Evolutionary conservation across 2,888 invertebrate species (phyloP).

Genomic region (Trachelus stipa): DNA sequence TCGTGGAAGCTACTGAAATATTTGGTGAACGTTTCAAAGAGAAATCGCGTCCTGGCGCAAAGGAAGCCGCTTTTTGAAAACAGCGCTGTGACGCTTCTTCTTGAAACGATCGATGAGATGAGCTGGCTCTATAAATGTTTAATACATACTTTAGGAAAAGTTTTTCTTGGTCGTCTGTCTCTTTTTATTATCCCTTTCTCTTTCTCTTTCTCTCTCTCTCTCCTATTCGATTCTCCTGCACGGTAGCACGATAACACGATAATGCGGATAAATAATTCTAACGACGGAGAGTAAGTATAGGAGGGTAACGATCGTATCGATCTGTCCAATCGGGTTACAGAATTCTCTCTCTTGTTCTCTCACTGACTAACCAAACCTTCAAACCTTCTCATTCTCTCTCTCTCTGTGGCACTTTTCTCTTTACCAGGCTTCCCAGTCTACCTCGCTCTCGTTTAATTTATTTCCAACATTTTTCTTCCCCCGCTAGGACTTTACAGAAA

Average conservation of each 20-base stretch:
- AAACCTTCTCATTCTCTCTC: constrained; percentile 5
- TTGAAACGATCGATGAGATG: background rate
- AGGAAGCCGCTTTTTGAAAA: background rate
- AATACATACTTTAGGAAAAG: background rate
- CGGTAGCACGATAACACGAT: background rate
- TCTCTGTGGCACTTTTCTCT: background rate
- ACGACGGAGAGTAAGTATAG: background rate
- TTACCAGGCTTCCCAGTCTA: background rate
- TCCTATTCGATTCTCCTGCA: constrained; percentile 1
- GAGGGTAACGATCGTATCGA: background rate
- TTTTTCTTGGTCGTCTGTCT: background rate
- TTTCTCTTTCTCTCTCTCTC: constrained; percentile 8
- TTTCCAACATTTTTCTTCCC: background rate
- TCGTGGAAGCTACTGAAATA: background rate
- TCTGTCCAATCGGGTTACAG: background rate
- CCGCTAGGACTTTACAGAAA: background rate
- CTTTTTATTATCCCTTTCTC: background rate
- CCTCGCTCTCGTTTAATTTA: background rate
- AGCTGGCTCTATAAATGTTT: background rate
- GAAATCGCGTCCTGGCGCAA: background rate
- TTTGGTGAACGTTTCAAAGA: background rate
- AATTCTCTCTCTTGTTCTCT: background rate
- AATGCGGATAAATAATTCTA: background rate
- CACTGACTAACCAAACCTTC: constrained; percentile 12
- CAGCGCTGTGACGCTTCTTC: background rate